Percentiles rank a stretch among this genome's conserved stretches.
These are phyloP conservation scores for Galago senegalensis DNA, from an alignment of 2,797 vertebrate species.

Conservation along the genomic window DNA sequence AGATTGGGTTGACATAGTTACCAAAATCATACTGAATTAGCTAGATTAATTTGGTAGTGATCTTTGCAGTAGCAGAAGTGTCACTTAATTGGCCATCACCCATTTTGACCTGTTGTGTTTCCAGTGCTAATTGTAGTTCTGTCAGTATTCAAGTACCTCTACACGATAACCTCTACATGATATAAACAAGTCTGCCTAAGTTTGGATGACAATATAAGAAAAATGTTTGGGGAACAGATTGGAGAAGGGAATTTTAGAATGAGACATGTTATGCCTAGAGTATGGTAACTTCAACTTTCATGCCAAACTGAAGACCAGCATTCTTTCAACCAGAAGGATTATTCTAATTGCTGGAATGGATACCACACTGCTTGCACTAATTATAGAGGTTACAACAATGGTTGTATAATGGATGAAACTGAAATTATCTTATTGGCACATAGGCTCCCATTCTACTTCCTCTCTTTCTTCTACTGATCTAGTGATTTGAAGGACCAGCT, in stretches of 20 bases:
- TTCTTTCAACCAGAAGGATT: conserved; percentile 65
- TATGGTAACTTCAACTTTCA: conserved; percentile 53
- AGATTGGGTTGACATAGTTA: conserved; percentile 46
- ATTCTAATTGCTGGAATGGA: conserved; percentile 55
- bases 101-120: conserved; percentile 65
- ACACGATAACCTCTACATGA: conserved; percentile 34
- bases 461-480: conserved; percentile 51
- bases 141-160: conserved; percentile 39
- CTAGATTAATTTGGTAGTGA: conserved; percentile 71
- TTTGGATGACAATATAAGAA: conserved; percentile 60
- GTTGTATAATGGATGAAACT: conserved; percentile 59
- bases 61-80: conserved; percentile 60
- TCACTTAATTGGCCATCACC: conserved; percentile 37
- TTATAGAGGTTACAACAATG: conserved; percentile 49
- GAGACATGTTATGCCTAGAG: conserved; percentile 33
- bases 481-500: conserved; percentile 69
- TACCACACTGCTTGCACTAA: conserved; percentile 47
- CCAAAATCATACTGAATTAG: conserved; percentile 52
- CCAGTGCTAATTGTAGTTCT: conserved; percentile 51
- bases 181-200: conserved; percentile 48
- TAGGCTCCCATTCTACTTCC: conserved; percentile 62
- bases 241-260: conserved; percentile 59
- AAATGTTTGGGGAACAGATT: conserved; percentile 51
- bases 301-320: conserved; percentile 53
- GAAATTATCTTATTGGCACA: conserved; percentile 64